Evolutionary conservation across 1,140 invertebrate genomes (phyloP).

Genomic region (Drosophila lini): DNA sequence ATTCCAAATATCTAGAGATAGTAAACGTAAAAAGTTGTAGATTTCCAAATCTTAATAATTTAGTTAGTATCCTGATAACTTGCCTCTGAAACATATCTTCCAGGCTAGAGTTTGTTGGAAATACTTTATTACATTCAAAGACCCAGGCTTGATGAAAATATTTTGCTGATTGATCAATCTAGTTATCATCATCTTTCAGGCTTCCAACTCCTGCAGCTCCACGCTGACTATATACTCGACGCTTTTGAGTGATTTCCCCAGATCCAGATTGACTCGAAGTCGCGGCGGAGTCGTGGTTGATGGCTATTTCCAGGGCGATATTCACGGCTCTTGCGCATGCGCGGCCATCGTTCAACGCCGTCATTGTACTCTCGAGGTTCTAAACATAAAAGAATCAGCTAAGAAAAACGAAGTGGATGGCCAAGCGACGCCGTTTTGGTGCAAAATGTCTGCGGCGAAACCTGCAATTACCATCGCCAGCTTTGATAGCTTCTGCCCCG

Average conservation of each 20-base stretch:
- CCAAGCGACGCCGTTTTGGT: constrained; percentile 62
- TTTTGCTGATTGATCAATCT: constrained; percentile 16
- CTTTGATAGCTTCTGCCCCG: constrained; percentile 70
- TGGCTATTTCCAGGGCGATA: constrained; percentile 53
- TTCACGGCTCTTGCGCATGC: constrained; percentile 62
- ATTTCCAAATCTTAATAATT: background rate
- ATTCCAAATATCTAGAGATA: no score
- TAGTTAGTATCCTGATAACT: background rate
- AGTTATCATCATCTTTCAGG: constrained; percentile 12
- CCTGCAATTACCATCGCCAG: constrained; percentile 84
- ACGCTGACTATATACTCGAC: constrained; percentile 5
- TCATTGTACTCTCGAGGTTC: constrained; percentile 9
- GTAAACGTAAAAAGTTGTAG: background rate
- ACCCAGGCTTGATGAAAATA: background rate
- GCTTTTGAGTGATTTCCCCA: constrained; percentile 44
- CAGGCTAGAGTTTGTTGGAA: background rate
- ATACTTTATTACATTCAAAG: constrained; percentile 1
- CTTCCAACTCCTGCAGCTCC: constrained; percentile 6
- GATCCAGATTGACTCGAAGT: constrained; percentile 32
- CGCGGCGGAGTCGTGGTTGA: constrained; percentile 40
- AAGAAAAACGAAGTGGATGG: constrained; percentile 2
- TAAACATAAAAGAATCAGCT: constrained; percentile 3
- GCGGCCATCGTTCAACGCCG: constrained; percentile 70
- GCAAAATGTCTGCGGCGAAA: constrained; percentile 81
- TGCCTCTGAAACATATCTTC: no score